These are phyloP conservation scores for Periphyllus acericola DNA, from an alignment of 2,888 invertebrate genomes.

Conservation along the genomic window DNA sequence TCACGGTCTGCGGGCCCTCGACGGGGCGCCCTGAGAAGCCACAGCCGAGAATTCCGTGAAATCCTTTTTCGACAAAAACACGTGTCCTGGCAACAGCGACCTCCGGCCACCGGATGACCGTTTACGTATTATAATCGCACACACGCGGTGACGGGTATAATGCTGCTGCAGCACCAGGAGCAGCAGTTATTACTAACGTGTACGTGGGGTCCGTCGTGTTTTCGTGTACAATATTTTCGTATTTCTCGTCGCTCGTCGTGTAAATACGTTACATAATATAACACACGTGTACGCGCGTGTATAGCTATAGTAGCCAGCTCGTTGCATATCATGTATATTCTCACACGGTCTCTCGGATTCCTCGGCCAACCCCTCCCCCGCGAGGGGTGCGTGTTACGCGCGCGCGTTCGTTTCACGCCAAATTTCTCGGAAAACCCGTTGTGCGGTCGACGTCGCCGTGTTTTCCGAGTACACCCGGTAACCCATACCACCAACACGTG, in stretches of 20 bases:
- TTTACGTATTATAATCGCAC: background rate
- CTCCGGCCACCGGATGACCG: constrained; percentile 10
- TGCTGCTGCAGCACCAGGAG: too few relatives aligned
- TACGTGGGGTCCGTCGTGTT: too few relatives aligned
- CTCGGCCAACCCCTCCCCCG: too few relatives aligned
- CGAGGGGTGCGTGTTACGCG: too few relatives aligned
- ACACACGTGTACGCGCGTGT: too few relatives aligned
- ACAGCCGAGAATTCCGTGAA: constrained; percentile 34
- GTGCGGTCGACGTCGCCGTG: background rate
- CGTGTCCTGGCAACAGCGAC: constrained; percentile 13
- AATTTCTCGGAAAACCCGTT: constrained; percentile 31
- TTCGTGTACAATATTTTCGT: background rate
- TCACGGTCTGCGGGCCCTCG: constrained; percentile 14
- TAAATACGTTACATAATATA: too few relatives aligned
- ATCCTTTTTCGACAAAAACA: constrained; percentile 39
- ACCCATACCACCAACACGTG: too few relatives aligned
- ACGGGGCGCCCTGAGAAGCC: background rate
- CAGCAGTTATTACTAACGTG: too few relatives aligned
- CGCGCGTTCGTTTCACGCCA: background rate
- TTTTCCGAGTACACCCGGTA: background rate
- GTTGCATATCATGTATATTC: background rate
- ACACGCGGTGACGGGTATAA: background rate
- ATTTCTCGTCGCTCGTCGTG: too few relatives aligned
- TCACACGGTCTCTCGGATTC: background rate
- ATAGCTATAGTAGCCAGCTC: too few relatives aligned